phyloP scores from a whole-genome alignment of 2,113 vertebrate species.

The Hippocampus zosterae region DNA sequence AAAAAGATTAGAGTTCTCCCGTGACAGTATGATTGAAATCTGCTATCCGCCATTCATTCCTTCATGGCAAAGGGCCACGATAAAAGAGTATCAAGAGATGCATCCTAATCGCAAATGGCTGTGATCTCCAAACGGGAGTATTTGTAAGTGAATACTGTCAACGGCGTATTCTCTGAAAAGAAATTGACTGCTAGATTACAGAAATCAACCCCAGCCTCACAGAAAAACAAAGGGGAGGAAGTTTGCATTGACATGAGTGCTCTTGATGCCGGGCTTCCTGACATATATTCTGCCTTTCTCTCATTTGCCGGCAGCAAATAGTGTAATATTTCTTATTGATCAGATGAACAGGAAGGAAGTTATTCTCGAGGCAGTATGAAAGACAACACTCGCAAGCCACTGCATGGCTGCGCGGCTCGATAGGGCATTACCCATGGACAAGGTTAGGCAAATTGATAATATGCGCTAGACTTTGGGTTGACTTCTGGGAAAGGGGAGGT shows the following conservation, averaged over 20 bases:
- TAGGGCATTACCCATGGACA: conserved; percentile 38
- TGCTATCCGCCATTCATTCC: conserved; percentile 38
- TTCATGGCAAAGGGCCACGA: conserved; percentile 49
- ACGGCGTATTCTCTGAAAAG: conserved; percentile 8
- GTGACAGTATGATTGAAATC: conserved; percentile 64
- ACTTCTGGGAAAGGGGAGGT: conserved; percentile 44
- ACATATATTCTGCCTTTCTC: conserved; percentile 35
- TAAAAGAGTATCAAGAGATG: conserved; percentile 45
- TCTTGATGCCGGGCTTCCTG: conserved; percentile 46
- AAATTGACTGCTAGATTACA: conserved; percentile 20
- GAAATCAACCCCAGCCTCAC: conserved; percentile 28
- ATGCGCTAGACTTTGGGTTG: conserved; percentile 40
- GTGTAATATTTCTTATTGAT: conserved; percentile 65
- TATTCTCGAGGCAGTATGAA: conserved; percentile 56
- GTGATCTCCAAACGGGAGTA: conserved; percentile 19
- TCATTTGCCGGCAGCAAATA: conserved; percentile 34
- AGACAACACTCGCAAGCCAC: conserved; percentile 51
- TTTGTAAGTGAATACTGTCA: conserved; percentile 18
- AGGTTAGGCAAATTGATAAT: conserved; percentile 58
- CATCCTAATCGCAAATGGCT: conserved; percentile 29
- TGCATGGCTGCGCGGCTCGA: conserved; percentile 10
- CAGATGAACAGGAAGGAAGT: conserved; percentile 53
- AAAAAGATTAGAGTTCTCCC: conserved; percentile 65
- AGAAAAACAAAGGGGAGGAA: conserved; percentile 28
- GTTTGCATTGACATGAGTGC: conserved; percentile 44